phyloP scores from a whole-genome alignment of 2,888 invertebrate species.

The Chymomyza procnemis region DNA sequence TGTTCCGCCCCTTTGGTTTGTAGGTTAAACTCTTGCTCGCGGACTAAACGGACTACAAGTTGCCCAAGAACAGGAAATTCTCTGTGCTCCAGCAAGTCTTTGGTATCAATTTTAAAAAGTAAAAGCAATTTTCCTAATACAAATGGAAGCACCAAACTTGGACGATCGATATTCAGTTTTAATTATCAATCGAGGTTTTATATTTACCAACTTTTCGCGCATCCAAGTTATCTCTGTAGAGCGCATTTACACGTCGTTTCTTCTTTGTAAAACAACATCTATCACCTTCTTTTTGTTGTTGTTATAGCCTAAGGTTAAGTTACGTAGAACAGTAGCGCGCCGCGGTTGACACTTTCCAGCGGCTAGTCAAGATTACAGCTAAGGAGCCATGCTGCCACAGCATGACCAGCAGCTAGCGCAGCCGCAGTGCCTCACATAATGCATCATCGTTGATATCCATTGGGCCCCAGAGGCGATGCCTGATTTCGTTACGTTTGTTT shows the following conservation, averaged over 20 bases:
- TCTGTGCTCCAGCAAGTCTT: too few species aligned
- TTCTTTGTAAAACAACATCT: background rate
- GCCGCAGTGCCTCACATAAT: constrained; percentile 36
- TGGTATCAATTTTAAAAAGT: too few species aligned
- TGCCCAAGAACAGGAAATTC: too few species aligned
- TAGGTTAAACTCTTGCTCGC: too few species aligned
- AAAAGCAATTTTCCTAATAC: too few species aligned
- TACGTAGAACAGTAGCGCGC: constrained; percentile 67
- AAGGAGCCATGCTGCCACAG: constrained; percentile 22
- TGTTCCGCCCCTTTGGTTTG: too few species aligned
- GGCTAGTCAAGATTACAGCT: constrained; percentile 25
- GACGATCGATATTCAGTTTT: too few species aligned
- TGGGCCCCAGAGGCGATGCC: constrained; percentile 3
- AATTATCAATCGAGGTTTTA: too few species aligned
- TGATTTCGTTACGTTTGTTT: background rate
- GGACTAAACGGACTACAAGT: too few species aligned
- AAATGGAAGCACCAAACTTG: too few species aligned
- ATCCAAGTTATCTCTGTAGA: background rate
- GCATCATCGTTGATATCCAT: constrained; percentile 51
- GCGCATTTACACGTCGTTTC: background rate
- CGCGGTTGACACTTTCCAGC: constrained; percentile 66
- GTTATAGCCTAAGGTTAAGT: background rate
- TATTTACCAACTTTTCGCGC: too few species aligned
- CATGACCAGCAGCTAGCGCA: constrained; percentile 7
- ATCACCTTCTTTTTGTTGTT: background rate